Evolutionary conservation across 2,113 vertebrate species (phyloP), one percentile per base, ranked within the genome.

Genomic region (Lampris incognitus): DNA sequence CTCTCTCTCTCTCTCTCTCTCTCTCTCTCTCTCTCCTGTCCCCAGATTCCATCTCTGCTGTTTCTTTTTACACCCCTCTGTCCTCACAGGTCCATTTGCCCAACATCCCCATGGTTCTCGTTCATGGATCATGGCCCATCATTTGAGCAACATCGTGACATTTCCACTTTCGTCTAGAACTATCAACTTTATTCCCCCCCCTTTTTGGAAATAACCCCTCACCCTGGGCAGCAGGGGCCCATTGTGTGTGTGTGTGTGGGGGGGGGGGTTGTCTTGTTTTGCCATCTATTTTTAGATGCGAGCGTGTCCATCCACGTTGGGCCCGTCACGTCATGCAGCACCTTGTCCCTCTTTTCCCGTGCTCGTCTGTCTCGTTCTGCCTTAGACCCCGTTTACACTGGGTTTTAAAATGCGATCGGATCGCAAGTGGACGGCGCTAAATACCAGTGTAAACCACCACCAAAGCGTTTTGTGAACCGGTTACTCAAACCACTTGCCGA

Each of bases 71-170:
- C 87, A 85, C 78, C 82, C 72, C 69, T 78, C 81, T 87, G 76
- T 73, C 78, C 82, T 89, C 71, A 77, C 71, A 77, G 79, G 9
- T 76, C 69, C 39, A 5, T 63, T 66, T 67, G 58, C 10, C 50
- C 58, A 2, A 0, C 58, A 52, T 63, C 9, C 0, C 74, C 50
- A 57, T 41, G 52, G 56, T 61, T 52, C 62, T 76, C 46, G 6
- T 88, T 92, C 79, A 87, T 81, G 89, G 88, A 91, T 92, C 91
- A 91, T 76, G 49, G 83, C 87, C 70, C 85, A 84, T 85, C 69
- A 81, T 72, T 74, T 68, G 81, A 86, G 81, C 72, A 79, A 71
- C 82, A 84, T 76, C 72, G 59, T 88, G 89, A 87, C 86, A 92
- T 90, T 88, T 88, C 40, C 76, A 87, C 57, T 79, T 72, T 82